phyloP scores from a whole-genome alignment of 1,140 invertebrate species.

The Bombus haemorrhoidalis region DNA sequence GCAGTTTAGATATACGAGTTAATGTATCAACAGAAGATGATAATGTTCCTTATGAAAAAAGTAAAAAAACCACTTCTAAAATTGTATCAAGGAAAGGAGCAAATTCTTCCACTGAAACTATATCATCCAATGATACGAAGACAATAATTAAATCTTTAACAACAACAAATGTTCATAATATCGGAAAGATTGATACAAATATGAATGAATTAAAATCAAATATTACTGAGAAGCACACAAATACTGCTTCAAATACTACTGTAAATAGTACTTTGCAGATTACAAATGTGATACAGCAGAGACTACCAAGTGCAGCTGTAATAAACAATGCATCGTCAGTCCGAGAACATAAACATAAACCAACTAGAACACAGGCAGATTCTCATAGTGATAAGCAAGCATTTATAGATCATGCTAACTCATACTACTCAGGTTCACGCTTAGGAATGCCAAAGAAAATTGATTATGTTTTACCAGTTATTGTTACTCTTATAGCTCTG shows the following conservation, averaged over 20 bases:
- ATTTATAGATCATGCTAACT: slow-evolving; percentile 65
- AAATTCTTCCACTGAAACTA: background rate
- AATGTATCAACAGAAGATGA: slow-evolving; percentile 45
- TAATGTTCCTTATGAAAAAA: slow-evolving; percentile 16
- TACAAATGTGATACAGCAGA: slow-evolving; percentile 1
- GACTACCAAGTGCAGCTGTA: slow-evolving; percentile 1
- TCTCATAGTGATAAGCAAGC: slow-evolving; percentile 72
- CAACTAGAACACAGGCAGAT: slow-evolving; percentile 74
- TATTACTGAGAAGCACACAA: background rate
- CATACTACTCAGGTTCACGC: slow-evolving; percentile 37
- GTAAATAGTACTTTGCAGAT: background rate
- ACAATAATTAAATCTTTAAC: slow-evolving; percentile 17
- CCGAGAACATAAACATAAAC: slow-evolving; percentile 77
- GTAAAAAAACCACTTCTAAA: slow-evolving; percentile 56
- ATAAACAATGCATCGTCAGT: slow-evolving; percentile 3
- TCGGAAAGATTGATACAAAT: background rate
- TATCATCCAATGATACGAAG: slow-evolving; percentile 2
- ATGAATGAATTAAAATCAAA: slow-evolving; percentile 14
- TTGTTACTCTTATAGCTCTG: slow-evolving; percentile 86
- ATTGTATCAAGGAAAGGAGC: slow-evolving; percentile 63
- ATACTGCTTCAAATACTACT: background rate
- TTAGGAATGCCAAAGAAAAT: slow-evolving; percentile 77
- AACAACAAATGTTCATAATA: background rate
- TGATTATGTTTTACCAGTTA: slow-evolving; percentile 86
- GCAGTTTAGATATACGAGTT: background rate